Evolutionary conservation across 2,888 invertebrate species (phyloP).

Genomic region (Drosophila dives): DNA sequence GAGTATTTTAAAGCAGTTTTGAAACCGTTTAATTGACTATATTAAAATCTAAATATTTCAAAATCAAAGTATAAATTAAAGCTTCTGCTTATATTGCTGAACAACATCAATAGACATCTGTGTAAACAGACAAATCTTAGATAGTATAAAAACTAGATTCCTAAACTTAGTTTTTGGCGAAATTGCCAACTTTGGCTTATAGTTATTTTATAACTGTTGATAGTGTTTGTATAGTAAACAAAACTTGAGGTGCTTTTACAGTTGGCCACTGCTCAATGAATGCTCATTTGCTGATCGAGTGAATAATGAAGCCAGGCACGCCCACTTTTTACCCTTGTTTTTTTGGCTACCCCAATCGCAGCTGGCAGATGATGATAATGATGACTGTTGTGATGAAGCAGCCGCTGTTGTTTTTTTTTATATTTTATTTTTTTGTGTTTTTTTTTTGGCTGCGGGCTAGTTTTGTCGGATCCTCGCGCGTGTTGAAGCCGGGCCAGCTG

Average conservation of each 20-base stretch:
- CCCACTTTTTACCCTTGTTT: slow-evolving; percentile 26
- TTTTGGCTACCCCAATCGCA: slow-evolving; percentile 45
- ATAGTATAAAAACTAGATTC: not conserved
- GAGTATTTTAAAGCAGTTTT: not conserved
- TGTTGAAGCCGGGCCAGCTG: slow-evolving; percentile 64
- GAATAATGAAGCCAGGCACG: slow-evolving; percentile 61
- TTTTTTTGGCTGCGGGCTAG: slow-evolving; percentile 44
- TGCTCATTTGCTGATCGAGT: slow-evolving; percentile 41
- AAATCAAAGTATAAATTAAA: not conserved
- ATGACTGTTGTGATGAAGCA: slow-evolving; percentile 18
- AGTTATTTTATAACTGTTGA: not conserved
- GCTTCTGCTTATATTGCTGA: not conserved
- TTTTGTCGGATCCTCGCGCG: slow-evolving; percentile 55
- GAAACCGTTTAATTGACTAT: not conserved
- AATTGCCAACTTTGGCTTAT: not conserved
- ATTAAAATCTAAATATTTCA: not conserved
- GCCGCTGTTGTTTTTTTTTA: slow-evolving; percentile 20
- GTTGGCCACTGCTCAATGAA: slow-evolving; percentile 11
- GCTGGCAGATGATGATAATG: slow-evolving; percentile 38
- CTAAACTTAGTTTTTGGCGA: not conserved
- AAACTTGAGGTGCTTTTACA: not conserved
- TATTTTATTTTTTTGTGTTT: not conserved
- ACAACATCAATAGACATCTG: not conserved
- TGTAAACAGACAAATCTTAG: not conserved
- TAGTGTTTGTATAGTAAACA: not conserved